Evolutionary conservation across 2,888 invertebrate genomes (phyloP).

Genomic region (Drosophila testacea): DNA sequence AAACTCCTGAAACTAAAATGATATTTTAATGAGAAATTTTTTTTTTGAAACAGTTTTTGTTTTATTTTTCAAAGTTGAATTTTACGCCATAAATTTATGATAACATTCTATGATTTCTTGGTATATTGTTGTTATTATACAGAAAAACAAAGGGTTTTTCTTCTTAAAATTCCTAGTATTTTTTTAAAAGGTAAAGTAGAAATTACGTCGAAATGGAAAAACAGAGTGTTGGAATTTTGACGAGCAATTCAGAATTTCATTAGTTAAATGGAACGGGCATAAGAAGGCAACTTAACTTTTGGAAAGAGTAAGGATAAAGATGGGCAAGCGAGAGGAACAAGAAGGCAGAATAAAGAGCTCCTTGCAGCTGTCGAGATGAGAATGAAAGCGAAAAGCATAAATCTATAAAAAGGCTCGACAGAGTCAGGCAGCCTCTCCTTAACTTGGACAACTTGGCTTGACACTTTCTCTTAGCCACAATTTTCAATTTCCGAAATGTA

Average conservation of each 20-base stretch:
- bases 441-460: conserved; percentile 13
- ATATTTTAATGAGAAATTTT: background rate
- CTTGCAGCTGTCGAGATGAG: conserved; percentile 18
- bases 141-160: background rate
- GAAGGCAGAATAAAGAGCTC: background rate
- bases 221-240: background rate
- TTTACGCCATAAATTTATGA: too few species aligned
- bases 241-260: conserved; percentile 38
- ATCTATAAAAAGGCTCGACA: conserved; percentile 28
- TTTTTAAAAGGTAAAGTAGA: background rate
- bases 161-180: background rate
- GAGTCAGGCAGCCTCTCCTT: conserved; percentile 13
- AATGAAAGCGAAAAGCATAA: conserved; percentile 18
- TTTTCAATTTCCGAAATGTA: conserved; percentile 29
- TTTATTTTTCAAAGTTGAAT: too few species aligned
- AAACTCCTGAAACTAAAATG: too few species aligned
- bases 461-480: conserved; percentile 15
- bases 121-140: background rate
- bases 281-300: conserved; percentile 3
- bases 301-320: background rate
- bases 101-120: too few species aligned
- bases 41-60: too few species aligned
- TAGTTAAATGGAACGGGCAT: conserved; percentile 55
- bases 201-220: background rate
- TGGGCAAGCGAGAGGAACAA: background rate